These are phyloP conservation scores for Oryzias melastigma DNA, from an alignment of 2,113 vertebrate genomes.

Conservation along the genomic window DNA sequence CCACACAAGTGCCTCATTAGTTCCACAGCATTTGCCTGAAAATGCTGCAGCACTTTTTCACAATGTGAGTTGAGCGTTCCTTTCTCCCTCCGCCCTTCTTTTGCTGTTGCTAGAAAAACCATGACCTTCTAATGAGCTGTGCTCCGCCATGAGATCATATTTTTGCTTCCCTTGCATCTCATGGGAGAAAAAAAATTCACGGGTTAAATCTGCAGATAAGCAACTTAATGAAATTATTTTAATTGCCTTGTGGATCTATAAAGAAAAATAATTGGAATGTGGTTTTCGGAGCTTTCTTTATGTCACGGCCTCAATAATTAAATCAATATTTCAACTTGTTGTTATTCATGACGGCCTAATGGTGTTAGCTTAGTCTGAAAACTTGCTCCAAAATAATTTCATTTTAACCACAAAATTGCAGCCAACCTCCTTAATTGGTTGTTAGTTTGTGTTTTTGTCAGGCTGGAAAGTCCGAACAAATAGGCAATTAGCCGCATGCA, in stretches of 20 bases:
- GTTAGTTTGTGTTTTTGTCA: constrained; percentile 27
- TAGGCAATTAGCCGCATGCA: constrained; percentile 15
- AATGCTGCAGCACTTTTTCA: constrained; percentile 46
- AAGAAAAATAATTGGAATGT: constrained; percentile 57
- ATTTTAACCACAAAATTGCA: constrained; percentile 28
- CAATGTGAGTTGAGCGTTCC: constrained; percentile 31
- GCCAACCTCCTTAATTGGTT: constrained; percentile 38
- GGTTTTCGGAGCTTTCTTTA: constrained; percentile 34
- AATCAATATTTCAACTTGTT: constrained; percentile 62
- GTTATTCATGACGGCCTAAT: constrained; percentile 61
- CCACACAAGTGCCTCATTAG: constrained; percentile 56
- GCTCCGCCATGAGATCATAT: constrained; percentile 4
- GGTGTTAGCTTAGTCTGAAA: constrained; percentile 53
- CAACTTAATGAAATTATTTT: constrained; percentile 61
- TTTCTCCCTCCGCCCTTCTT: constrained; percentile 33
- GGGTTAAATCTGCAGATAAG: constrained; percentile 26
- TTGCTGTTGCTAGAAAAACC: constrained; percentile 31
- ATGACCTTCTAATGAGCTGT: constrained; percentile 48
- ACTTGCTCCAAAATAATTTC: constrained; percentile 49
- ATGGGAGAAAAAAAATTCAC: constrained; percentile 16
- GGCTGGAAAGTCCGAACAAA: constrained; percentile 40
- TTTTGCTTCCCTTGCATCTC: constrained; percentile 46
- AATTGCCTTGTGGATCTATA: constrained; percentile 50
- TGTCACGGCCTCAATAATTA: constrained; percentile 54
- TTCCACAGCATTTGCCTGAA: constrained; percentile 56